These are phyloP conservation scores for Caenorhabditis sp. DNA, from an alignment of 2,888 invertebrate species.

Conservation along the genomic window DNA sequence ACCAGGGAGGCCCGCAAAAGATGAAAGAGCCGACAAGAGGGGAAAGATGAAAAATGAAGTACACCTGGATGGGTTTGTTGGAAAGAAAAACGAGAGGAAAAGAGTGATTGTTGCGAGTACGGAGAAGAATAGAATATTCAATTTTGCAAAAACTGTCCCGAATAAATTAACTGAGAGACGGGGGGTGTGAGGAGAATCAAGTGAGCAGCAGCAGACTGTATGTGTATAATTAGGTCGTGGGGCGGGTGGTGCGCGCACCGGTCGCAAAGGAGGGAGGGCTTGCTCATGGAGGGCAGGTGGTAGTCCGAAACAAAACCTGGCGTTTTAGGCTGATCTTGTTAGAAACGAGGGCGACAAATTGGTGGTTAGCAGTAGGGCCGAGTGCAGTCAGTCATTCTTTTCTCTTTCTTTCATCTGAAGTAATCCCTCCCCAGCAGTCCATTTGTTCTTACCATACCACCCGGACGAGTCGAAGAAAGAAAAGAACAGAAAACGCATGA, in stretches of 20 bases:
- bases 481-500: conserved; percentile 20
- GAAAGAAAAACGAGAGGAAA: not conserved
- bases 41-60: conserved; percentile 36
- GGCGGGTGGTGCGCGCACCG: conserved; percentile 38
- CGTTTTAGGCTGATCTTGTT: conserved; percentile 51
- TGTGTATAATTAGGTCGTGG: conserved; percentile 53
- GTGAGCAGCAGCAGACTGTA: conserved; percentile 53
- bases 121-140: not conserved
- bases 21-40: conserved; percentile 15
- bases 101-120: not conserved
- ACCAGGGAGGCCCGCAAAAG: conserved; percentile 13
- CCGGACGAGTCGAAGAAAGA: conserved; percentile 17
- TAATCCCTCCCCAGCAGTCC: conserved; percentile 18
- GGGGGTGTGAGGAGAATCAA: conserved; percentile 45
- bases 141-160: not conserved
- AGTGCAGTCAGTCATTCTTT: not conserved
- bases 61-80: conserved; percentile 33
- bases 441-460: not conserved
- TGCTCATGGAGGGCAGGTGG: conserved; percentile 51
- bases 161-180: conserved; percentile 2
- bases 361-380: conserved; percentile 11
- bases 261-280: not conserved
- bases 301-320: conserved; percentile 28
- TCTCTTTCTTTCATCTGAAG: conserved; percentile 10
- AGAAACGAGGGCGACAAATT: conserved; percentile 32